phyloP scores from a whole-genome alignment of 2,888 invertebrate species.

The Tanytarsus gracilentus region DNA sequence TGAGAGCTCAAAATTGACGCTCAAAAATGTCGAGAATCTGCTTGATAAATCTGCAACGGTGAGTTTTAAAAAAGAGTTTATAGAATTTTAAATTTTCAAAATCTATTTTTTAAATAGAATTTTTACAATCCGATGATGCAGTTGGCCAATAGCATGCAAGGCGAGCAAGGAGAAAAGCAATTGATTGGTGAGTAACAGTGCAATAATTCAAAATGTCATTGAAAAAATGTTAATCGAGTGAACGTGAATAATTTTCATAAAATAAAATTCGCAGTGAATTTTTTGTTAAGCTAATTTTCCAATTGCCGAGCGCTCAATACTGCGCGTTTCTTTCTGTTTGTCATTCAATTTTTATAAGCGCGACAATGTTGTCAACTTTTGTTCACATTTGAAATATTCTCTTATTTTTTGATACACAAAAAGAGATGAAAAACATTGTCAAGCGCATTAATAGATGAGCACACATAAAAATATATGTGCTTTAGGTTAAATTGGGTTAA shows the following conservation, averaged over 20 bases:
- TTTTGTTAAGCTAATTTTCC: neutral
- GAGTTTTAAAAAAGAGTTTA: constrained; percentile 20
- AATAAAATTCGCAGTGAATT: neutral
- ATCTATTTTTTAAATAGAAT: constrained; percentile 28
- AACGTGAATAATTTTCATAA: constrained; percentile 1
- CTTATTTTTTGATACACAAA: neutral
- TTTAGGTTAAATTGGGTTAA: constrained; percentile 25
- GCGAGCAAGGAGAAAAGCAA: constrained; percentile 32
- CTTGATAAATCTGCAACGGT: constrained; percentile 32
- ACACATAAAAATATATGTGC: constrained; percentile 11
- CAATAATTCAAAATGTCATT: neutral
- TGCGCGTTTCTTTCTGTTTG: constrained; percentile 7
- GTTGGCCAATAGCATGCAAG: constrained; percentile 32
- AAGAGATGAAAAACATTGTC: constrained; percentile 12
- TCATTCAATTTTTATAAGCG: constrained; percentile 16
- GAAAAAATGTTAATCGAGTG: neutral
- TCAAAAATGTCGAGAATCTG: constrained; percentile 31
- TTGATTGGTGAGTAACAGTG: constrained; percentile 31
- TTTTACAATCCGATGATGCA: constrained; percentile 32
- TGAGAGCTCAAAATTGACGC: constrained; percentile 28
- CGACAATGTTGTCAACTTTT: neutral
- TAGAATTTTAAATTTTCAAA: constrained; percentile 10
- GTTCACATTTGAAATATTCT: neutral
- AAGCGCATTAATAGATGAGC: constrained; percentile 1
- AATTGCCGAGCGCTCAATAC: neutral